Percentiles rank a stretch among this genome's conserved stretches.
phyloP scores from a whole-genome alignment of 2,888 invertebrate species.

The Seira sanloemensis region DNA sequence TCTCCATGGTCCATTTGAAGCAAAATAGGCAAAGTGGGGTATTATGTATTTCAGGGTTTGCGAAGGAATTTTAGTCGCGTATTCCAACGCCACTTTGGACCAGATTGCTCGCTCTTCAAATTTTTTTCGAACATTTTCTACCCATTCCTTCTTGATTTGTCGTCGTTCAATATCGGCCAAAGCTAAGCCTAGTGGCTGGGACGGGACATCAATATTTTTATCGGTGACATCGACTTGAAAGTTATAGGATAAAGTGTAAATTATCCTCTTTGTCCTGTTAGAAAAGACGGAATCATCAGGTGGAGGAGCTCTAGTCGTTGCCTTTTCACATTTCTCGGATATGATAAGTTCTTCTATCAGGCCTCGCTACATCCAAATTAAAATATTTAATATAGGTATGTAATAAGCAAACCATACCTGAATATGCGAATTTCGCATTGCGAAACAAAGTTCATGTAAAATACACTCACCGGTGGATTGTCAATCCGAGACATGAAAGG shows the following conservation, averaged over 20 bases:
- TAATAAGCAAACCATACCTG: background rate
- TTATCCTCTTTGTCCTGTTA: slow-evolving; percentile 64
- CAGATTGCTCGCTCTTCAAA: slow-evolving; percentile 94
- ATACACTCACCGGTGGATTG: slow-evolving; percentile 63
- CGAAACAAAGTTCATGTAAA: too few species aligned
- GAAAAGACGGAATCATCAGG: slow-evolving; percentile 67
- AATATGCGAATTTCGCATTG: background rate
- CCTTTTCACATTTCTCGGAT: slow-evolving; percentile 41
- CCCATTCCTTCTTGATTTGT: slow-evolving; percentile 52
- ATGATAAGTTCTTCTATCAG: slow-evolving; percentile 42
- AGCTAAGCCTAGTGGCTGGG: slow-evolving; percentile 61
- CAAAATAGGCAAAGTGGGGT: slow-evolving; percentile 90
- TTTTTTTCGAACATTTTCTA: slow-evolving; percentile 74
- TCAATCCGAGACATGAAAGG: slow-evolving; percentile 68
- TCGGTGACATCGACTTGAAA: slow-evolving; percentile 39
- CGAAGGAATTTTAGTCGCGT: slow-evolving; percentile 80
- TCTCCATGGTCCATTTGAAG: slow-evolving; percentile 94
- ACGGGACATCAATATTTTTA: slow-evolving; percentile 56
- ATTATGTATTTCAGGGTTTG: slow-evolving; percentile 85
- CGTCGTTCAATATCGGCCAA: slow-evolving; percentile 65
- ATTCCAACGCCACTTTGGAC: slow-evolving; percentile 87
- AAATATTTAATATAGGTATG: background rate
- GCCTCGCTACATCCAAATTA: slow-evolving; percentile 28
- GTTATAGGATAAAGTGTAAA: slow-evolving; percentile 63
- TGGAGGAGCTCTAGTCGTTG: background rate